Base-by-base conservation (phyloP, 2,113 vertebrate species). In the Cyphomyrus discorhynchus region DNA sequence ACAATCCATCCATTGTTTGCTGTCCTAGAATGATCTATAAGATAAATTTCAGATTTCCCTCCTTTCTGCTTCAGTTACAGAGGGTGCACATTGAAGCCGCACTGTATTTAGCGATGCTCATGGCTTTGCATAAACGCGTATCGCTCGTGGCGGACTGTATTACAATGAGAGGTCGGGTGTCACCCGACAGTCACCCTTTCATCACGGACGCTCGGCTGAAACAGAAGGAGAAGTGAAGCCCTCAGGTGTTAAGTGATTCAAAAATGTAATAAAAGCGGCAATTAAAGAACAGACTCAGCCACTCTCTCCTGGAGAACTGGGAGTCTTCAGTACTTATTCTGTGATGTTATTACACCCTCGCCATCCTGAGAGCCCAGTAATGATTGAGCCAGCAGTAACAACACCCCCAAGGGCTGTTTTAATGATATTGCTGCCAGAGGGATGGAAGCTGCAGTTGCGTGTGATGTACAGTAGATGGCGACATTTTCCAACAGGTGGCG, bases 401-500 rank as follows among this genome's bases (percentile, higher is more conserved):
- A 39, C 74, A 39, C 74, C 35, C 74, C 35, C 74, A 80, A 80
- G 74, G 74, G 74, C 35, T 39, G 74, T 42, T 80, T 80, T 80
- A 80, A 42, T 80, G 17, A 80, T 80, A 86, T 27, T 49, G 47
- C 83, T 80, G 47, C 83, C 45, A 50, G 46, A 86, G 47, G 21
- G 46, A 86, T 10, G 24, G 45, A 6, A n/a, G 9, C 24, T 86
- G 74, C 49, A 42, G 35, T 52, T 89, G 39, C 49, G 2, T 21
- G 35, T 42, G 9, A 13, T 39, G 17, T 53, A 21, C 88, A 89
- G 8, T 70, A 89, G 88, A 82, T 49, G 88, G 88, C 47, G 88
- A 89, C 88, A 89, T 89, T 56, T 74, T 27, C 88, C 88, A 83
- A 11, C 74, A 56, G 49, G 88, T 88, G 35, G 49, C 27, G 50